These are phyloP conservation scores for Neoascia interrupta DNA, from an alignment of 2,888 invertebrate genomes.

Conservation along the genomic window DNA sequence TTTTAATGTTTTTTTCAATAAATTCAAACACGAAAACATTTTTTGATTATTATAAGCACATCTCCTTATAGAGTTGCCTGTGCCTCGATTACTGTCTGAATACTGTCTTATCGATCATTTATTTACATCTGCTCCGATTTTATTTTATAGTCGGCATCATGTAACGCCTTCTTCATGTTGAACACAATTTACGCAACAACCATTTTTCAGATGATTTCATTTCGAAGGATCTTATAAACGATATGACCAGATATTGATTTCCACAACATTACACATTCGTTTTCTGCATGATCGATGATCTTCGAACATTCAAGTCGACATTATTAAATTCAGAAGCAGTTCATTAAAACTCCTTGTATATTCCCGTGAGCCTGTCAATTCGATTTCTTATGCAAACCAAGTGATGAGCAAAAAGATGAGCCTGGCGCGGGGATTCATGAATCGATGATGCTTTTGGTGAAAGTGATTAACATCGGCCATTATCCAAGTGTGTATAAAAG, in stretches of 20 bases:
- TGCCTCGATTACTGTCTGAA: no score
- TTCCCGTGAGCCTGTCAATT: conserved; percentile 9
- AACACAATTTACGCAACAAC: neutral
- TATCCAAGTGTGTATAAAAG: conserved; percentile 6
- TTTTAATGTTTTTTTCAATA: no score
- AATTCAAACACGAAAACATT: no score
- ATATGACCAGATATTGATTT: no score
- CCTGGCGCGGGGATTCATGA: neutral
- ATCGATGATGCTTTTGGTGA: neutral
- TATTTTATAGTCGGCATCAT: neutral
- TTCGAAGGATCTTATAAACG: no score
- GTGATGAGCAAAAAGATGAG: conserved; percentile 5
- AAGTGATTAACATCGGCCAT: neutral
- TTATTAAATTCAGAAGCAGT: conserved; percentile 4
- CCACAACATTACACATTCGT: no score
- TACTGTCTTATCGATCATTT: neutral
- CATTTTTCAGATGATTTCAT: neutral
- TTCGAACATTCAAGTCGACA: neutral
- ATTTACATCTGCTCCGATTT: neutral
- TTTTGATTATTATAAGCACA: no score
- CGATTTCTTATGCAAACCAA: neutral
- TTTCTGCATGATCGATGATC: conserved; percentile 10
- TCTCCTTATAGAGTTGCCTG: no score
- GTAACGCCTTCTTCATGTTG: neutral
- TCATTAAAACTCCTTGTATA: neutral